Conservation (phyloP, 2,113 vertebrate genomes). For the Kryptolebias marmoratus region DNA sequence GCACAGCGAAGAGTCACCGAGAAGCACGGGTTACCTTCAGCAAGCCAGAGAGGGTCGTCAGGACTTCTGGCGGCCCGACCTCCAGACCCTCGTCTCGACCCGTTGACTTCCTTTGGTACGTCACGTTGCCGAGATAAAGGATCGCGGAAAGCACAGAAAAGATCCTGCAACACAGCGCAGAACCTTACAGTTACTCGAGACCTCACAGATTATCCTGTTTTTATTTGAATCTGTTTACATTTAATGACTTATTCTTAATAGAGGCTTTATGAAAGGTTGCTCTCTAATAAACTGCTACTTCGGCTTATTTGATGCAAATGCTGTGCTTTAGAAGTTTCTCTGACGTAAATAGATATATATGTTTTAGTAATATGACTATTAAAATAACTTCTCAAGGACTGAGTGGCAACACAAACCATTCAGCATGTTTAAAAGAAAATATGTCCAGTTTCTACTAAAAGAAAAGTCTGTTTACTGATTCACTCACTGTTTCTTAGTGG, state of each 20-base stretch:
- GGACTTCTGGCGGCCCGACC: slow-evolving; percentile 91
- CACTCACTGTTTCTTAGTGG: slow-evolving; percentile 95
- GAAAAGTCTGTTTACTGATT: neutral
- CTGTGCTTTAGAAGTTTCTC: slow-evolving; percentile 5
- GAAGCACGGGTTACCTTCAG: slow-evolving; percentile 82
- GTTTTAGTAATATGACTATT: slow-evolving; percentile 16
- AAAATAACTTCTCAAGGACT: neutral
- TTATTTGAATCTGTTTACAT: neutral
- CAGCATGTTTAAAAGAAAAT: neutral
- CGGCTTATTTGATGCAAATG: slow-evolving; percentile 3
- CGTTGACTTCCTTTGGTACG: slow-evolving; percentile 88
- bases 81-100: slow-evolving; percentile 96
- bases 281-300: too few relatives aligned
- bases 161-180: slow-evolving; percentile 81
- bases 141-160: slow-evolving; percentile 96
- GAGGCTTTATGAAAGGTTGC: too few relatives aligned
- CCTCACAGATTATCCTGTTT: neutral
- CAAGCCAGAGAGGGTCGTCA: slow-evolving; percentile 92
- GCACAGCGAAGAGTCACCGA: neutral
- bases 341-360: slow-evolving; percentile 11
- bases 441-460: neutral
- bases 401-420: slow-evolving; percentile 2
- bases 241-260: neutral
- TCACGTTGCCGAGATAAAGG: slow-evolving; percentile 95
- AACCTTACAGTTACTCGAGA: neutral